Percentiles rank a stretch among this genome's conserved stretches.
These are phyloP conservation scores for Thunnus thynnus DNA, from an alignment of 2,113 vertebrate genomes.

Conservation along the genomic window DNA sequence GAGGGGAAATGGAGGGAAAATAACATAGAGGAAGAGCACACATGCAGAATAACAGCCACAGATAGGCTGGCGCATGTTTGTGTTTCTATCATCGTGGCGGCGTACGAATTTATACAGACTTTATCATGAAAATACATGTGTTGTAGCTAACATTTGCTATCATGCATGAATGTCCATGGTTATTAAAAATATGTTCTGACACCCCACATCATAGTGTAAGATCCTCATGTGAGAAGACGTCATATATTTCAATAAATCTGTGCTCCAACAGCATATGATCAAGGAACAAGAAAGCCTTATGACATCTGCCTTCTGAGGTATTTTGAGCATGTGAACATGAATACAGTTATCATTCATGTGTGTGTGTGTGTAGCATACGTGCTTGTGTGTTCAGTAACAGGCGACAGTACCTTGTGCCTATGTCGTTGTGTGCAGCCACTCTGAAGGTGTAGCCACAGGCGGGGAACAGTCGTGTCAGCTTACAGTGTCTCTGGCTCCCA, in stretches of 20 bases:
- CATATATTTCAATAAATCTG: background rate
- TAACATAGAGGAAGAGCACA: conserved; percentile 9
- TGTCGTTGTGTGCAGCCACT: conserved; percentile 94
- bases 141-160: background rate
- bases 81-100: background rate
- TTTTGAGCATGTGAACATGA: background rate
- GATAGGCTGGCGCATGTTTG: background rate
- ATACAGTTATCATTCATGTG: too few relatives aligned
- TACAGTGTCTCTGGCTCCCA: conserved; percentile 96
- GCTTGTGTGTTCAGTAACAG: conserved; percentile 12
- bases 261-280: background rate
- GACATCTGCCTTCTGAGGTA: background rate
- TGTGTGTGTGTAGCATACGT: background rate
- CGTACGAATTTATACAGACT: background rate
- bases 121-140: background rate
- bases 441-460: conserved; percentile 96
- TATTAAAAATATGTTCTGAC: background rate
- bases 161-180: background rate
- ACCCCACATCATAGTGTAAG: background rate
- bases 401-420: conserved; percentile 91
- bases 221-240: background rate
- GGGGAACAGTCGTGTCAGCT: conserved; percentile 93
- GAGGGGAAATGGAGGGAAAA: conserved; percentile 36
- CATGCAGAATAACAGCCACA: conserved; percentile 12
- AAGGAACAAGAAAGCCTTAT: background rate